A percentile compares a stretch with the other conserved stretches of the same genome.
Conservation (phyloP, 2,797 vertebrate species). For the Prunella strophiata region DNA sequence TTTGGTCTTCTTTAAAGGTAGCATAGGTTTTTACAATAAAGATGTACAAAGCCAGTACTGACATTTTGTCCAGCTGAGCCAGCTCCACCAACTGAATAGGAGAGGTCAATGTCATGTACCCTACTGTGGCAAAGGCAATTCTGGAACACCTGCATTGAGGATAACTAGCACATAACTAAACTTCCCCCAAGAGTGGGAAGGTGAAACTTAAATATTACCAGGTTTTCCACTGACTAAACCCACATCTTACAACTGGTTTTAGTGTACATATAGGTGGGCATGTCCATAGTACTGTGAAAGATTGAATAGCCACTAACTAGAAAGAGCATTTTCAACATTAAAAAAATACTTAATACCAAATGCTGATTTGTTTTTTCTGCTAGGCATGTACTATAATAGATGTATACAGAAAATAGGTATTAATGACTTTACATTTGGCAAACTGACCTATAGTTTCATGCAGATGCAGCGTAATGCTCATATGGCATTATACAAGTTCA, state of each 20-base stretch:
- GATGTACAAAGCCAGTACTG: background rate
- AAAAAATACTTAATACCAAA: background rate
- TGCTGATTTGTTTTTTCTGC: background rate
- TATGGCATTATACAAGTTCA: fast-evolving
- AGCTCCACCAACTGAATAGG: background rate
- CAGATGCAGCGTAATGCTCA: background rate
- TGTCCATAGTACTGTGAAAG: background rate
- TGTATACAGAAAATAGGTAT: background rate
- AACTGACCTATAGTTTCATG: background rate
- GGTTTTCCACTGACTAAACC: background rate
- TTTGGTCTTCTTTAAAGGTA: background rate
- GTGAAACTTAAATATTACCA: background rate
- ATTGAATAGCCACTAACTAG: background rate
- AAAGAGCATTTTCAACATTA: background rate
- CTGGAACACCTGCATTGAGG: background rate
- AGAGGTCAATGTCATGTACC: background rate
- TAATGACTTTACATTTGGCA: background rate
- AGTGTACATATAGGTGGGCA: background rate
- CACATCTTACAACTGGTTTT: background rate
- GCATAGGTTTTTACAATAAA: background rate
- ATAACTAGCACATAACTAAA: background rate
- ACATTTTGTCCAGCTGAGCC: background rate
- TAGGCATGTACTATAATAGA: background rate
- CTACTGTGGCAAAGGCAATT: background rate
- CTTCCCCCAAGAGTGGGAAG: background rate